phyloP scores from a whole-genome alignment of 2,797 vertebrate genomes.

The Hypotaenidia philippensis region DNA sequence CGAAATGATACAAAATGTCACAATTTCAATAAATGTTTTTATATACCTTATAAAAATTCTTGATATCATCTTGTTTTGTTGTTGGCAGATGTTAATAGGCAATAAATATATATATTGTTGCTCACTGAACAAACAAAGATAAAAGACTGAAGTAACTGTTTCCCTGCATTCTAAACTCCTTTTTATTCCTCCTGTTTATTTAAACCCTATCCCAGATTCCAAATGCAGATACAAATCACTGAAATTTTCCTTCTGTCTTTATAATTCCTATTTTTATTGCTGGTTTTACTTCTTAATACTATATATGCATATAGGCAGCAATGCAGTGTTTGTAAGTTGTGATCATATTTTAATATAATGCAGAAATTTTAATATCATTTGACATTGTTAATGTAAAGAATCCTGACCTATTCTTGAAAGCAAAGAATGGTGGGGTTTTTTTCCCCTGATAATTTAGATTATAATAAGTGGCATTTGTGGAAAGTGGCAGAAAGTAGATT shows the following conservation, averaged over 20 bases:
- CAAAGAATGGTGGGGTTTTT: neutral
- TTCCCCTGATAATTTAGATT: neutral
- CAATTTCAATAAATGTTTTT: neutral
- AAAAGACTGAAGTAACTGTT: constrained; percentile 47
- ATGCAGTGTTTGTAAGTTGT: neutral
- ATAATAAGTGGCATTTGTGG: neutral
- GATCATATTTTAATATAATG: neutral
- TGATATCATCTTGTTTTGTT: constrained; percentile 20
- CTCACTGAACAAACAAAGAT: constrained; percentile 20
- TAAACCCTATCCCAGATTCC: neutral
- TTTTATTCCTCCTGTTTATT: constrained; percentile 34
- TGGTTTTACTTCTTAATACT: neutral
- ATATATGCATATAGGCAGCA: neutral
- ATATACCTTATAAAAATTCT: neutral
- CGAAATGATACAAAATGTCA: constrained; percentile 25
- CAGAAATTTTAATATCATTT: neutral
- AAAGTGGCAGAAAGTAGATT: neutral
- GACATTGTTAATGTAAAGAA: neutral
- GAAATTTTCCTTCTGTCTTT: neutral
- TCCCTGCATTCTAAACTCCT: constrained; percentile 36
- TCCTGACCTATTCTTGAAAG: neutral
- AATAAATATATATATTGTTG: constrained; percentile 32
- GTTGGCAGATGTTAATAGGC: constrained; percentile 13
- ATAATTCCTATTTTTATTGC: neutral
- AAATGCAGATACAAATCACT: neutral